Conservation (phyloP, 2,797 vertebrate genomes). For the Austrolebias charrua region DNA sequence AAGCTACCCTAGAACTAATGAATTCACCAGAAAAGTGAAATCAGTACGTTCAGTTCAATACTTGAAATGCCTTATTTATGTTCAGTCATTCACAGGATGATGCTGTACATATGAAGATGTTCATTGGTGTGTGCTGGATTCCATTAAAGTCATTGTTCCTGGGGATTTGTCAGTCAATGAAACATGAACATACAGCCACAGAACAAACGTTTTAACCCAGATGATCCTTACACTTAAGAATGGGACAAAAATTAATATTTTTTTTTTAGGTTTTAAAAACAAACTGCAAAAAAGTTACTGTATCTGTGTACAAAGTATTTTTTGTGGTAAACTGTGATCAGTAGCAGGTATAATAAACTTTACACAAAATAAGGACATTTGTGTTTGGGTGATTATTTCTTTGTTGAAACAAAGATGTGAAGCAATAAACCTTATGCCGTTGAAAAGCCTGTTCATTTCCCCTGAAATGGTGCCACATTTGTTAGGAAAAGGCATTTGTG, state of each 20-base stretch:
- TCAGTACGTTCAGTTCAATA: constrained; percentile 66
- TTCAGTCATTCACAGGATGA: constrained; percentile 61
- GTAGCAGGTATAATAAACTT: too few species aligned
- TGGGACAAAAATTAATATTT: too few species aligned
- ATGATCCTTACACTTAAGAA: too few species aligned
- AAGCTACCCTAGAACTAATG: constrained; percentile 51
- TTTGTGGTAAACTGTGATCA: too few species aligned
- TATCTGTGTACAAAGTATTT: too few species aligned
- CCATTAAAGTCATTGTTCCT: constrained; percentile 72
- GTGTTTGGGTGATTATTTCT: not conserved
- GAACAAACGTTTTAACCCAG: constrained; percentile 3
- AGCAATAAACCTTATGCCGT: not conserved
- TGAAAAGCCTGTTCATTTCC: not conserved
- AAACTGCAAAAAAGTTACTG: too few species aligned
- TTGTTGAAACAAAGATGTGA: not conserved
- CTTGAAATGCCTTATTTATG: constrained; percentile 81
- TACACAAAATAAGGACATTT: not conserved
- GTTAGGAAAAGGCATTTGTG: too few species aligned
- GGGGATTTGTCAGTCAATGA: constrained; percentile 29
- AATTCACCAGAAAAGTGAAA: constrained; percentile 65
- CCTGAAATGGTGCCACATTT: too few species aligned
- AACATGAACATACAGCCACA: not conserved
- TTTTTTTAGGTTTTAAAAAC: too few species aligned
- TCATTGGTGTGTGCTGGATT: constrained; percentile 62
- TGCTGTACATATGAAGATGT: constrained; percentile 69